Evolutionary conservation across 1,140 invertebrate species (phyloP).

Genomic region (Microplitis demolitor): DNA sequence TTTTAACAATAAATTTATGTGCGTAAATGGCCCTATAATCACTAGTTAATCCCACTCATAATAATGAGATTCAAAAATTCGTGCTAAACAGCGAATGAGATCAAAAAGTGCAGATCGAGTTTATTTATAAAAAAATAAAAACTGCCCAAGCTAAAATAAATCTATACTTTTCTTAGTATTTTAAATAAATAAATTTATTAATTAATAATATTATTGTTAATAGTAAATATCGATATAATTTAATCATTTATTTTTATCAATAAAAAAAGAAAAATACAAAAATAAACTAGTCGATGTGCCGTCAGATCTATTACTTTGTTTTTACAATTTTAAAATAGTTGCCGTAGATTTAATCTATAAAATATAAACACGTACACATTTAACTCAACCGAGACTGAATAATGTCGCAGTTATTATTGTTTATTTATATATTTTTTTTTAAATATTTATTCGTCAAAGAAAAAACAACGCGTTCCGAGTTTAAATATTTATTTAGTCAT

Average conservation of each 20-base stretch:
- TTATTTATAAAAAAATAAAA: not conserved
- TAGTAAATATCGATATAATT: not conserved
- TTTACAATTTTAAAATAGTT: too few relatives aligned
- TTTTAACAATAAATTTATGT: constrained; percentile 10
- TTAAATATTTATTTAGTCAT: too few relatives aligned
- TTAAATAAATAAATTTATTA: too few relatives aligned
- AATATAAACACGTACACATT: too few relatives aligned
- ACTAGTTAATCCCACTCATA: not conserved
- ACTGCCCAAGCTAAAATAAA: not conserved
- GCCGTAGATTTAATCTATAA: too few relatives aligned
- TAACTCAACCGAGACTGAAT: too few relatives aligned
- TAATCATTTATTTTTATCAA: not conserved
- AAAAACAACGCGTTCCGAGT: too few relatives aligned
- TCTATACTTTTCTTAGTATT: not conserved
- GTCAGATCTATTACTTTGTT: not conserved
- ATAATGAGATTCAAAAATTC: constrained; percentile 8
- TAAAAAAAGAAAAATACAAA: not conserved
- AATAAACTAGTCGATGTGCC: not conserved
- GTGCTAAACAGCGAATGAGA: constrained; percentile 23
- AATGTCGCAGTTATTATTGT: too few relatives aligned
- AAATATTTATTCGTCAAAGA: too few relatives aligned
- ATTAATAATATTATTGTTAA: too few relatives aligned
- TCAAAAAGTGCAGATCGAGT: constrained; percentile 16
- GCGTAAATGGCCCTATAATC: constrained; percentile 18
- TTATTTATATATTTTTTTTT: too few relatives aligned